A percentile compares a stretch with the other conserved stretches of the same genome.
Evolutionary conservation across 2,888 invertebrate genomes (phyloP).

Genomic region (Embidobia sp.): DNA sequence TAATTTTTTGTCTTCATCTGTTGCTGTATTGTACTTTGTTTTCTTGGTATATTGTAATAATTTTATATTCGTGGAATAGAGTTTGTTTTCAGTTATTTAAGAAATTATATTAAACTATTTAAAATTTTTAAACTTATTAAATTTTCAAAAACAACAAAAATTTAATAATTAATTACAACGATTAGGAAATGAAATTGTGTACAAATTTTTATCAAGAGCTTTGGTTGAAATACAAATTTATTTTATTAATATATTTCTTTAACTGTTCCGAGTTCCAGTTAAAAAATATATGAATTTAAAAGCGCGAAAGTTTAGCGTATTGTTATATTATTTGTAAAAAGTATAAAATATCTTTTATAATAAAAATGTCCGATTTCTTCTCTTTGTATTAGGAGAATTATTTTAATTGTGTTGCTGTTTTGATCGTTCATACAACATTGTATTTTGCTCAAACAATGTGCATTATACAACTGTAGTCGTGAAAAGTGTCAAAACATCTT

Average conservation of each 20-base stretch:
- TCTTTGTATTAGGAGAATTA: background rate
- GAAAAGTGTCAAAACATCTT: conserved; percentile 24
- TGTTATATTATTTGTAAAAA: conserved; percentile 10
- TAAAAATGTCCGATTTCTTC: conserved; percentile 1
- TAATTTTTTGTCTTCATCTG: no score
- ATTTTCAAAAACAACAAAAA: no score
- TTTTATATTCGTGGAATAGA: no score
- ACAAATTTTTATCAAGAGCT: no score
- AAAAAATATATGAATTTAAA: background rate
- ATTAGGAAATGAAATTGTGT: no score
- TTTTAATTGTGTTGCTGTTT: conserved; percentile 17
- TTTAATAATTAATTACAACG: no score
- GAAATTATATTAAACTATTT: no score
- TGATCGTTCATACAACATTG: conserved; percentile 6
- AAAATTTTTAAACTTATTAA: no score
- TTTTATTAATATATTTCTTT: background rate
- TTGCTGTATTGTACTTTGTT: no score
- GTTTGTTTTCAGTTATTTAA: no score
- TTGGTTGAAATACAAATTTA: no score
- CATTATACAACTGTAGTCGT: conserved; percentile 28
- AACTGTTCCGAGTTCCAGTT: conserved; percentile 9
- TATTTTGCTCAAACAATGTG: conserved; percentile 35
- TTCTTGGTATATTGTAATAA: no score
- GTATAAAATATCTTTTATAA: conserved; percentile 11
- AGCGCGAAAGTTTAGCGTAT: conserved; percentile 6